A percentile compares a stretch with the other conserved stretches of the same genome.
phyloP scores from a whole-genome alignment of 2,888 invertebrate species.

The Heliconius aoede region DNA sequence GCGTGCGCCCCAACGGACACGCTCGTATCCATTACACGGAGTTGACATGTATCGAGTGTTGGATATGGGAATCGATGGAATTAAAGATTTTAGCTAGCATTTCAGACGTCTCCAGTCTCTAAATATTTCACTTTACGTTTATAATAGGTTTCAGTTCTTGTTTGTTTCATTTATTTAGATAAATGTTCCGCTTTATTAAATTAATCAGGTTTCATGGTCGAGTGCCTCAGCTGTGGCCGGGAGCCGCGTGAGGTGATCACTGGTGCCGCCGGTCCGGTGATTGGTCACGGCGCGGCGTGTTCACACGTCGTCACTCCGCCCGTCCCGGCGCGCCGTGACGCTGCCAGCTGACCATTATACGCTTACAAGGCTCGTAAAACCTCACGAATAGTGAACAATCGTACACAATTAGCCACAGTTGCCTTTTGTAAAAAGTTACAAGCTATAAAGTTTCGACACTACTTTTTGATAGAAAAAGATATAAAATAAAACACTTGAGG shows the following conservation, averaged over 20 bases:
- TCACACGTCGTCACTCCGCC: slow-evolving; percentile 38
- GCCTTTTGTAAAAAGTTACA: slow-evolving; percentile 6
- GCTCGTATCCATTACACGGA: slow-evolving; percentile 27
- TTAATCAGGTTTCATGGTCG: slow-evolving; percentile 23
- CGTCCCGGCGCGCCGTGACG: slow-evolving; percentile 2
- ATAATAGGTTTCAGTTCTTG: not conserved
- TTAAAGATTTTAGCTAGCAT: not conserved
- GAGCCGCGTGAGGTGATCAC: slow-evolving; percentile 35
- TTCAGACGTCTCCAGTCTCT: too few relatives aligned
- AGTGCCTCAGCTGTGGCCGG: slow-evolving; percentile 22
- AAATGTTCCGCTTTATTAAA: not conserved
- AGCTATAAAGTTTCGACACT: slow-evolving; percentile 9
- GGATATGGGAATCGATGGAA: not conserved
- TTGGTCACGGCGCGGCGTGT: slow-evolving; percentile 38
- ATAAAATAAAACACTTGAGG: not conserved
- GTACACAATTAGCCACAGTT: slow-evolving; percentile 10
- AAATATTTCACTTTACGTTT: not conserved
- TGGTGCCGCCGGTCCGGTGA: slow-evolving; percentile 23
- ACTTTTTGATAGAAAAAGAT: not conserved
- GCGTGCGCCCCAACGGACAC: slow-evolving; percentile 7
- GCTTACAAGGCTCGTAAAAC: slow-evolving; percentile 25
- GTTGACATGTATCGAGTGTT: not conserved
- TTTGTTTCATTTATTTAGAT: not conserved
- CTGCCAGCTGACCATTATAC: slow-evolving; percentile 6
- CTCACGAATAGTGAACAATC: slow-evolving; percentile 17